Evolutionary conservation across 2,888 invertebrate genomes (phyloP).

Genomic region (Globia sparganii): DNA sequence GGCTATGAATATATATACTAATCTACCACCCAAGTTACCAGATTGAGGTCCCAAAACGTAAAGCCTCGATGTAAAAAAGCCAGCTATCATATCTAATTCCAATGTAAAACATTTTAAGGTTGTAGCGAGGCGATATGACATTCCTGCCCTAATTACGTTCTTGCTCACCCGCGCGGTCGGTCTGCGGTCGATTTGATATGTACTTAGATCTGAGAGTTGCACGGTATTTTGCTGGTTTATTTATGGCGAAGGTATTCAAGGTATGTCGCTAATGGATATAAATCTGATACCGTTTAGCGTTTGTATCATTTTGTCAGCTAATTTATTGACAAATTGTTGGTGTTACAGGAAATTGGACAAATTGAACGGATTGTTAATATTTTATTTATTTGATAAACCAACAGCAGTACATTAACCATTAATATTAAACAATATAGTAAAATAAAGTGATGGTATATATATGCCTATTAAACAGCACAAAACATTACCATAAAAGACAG

Average conservation of each 20-base stretch:
- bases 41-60: background rate
- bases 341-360: slow-evolving; percentile 20
- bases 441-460: background rate
- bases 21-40: background rate
- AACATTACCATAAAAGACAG: no score
- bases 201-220: slow-evolving; percentile 50
- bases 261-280: slow-evolving; percentile 50
- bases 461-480: background rate
- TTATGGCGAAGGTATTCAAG: slow-evolving; percentile 44
- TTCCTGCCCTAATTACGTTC: slow-evolving; percentile 66
- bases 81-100: slow-evolving; percentile 39
- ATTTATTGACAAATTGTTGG: slow-evolving; percentile 34
- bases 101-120: slow-evolving; percentile 25
- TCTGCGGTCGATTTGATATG: slow-evolving; percentile 51
- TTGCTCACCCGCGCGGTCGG: slow-evolving; percentile 40
- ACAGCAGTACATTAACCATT: no score
- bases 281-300: slow-evolving; percentile 51
- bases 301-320: slow-evolving; percentile 30
- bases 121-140: slow-evolving; percentile 57
- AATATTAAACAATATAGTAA: background rate
- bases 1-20: background rate
- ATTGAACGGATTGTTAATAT: slow-evolving; percentile 17
- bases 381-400: background rate
- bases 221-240: slow-evolving; percentile 38
- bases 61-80: slow-evolving; percentile 9